These are phyloP conservation scores for Lampris megalopsis DNA, from an alignment of 2,113 vertebrate genomes.

Conservation along the genomic window DNA sequence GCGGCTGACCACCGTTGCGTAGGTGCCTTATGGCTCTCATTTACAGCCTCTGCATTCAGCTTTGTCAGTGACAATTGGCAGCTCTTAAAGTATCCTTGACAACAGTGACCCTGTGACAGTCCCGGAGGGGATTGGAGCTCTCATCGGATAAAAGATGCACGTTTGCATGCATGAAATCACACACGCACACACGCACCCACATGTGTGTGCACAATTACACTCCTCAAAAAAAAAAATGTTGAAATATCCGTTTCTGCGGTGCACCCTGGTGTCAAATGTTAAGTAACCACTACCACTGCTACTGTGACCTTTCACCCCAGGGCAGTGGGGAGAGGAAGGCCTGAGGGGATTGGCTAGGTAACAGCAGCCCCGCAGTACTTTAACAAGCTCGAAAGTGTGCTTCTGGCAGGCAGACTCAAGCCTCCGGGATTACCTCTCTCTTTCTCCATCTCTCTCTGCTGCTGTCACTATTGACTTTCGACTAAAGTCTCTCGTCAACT, in stretches of 20 bases:
- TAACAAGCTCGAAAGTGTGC: slow-evolving; percentile 26
- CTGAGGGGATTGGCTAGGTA: slow-evolving; percentile 45
- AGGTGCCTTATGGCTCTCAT: slow-evolving; percentile 45
- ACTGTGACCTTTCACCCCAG: slow-evolving; percentile 73
- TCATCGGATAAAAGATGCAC: slow-evolving; percentile 25
- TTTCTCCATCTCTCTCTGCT: slow-evolving; percentile 22
- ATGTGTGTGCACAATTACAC: slow-evolving; percentile 25
- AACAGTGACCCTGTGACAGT: slow-evolving; percentile 60
- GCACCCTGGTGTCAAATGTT: slow-evolving; percentile 76
- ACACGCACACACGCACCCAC: slow-evolving; percentile 11
- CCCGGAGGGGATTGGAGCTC: slow-evolving; percentile 35
- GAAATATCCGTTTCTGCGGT: background rate
- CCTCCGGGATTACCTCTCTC: slow-evolving; percentile 18
- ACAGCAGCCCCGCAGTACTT: slow-evolving; percentile 12
- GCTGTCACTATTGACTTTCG: slow-evolving; percentile 4
- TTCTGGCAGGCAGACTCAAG: slow-evolving; percentile 28
- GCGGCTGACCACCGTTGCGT: slow-evolving; percentile 35
- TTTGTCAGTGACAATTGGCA: slow-evolving; percentile 60
- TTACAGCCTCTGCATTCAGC: slow-evolving; percentile 39
- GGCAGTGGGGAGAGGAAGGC: slow-evolving; percentile 51
- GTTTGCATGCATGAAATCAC: background rate
- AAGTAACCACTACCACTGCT: slow-evolving; percentile 71
- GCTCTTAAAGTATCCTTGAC: slow-evolving; percentile 62
- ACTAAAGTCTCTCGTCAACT: background rate
- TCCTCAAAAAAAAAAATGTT: slow-evolving; percentile 18